Evolutionary conservation across 1,140 invertebrate species (phyloP).

Genomic region (Tetramorium simillimum): DNA sequence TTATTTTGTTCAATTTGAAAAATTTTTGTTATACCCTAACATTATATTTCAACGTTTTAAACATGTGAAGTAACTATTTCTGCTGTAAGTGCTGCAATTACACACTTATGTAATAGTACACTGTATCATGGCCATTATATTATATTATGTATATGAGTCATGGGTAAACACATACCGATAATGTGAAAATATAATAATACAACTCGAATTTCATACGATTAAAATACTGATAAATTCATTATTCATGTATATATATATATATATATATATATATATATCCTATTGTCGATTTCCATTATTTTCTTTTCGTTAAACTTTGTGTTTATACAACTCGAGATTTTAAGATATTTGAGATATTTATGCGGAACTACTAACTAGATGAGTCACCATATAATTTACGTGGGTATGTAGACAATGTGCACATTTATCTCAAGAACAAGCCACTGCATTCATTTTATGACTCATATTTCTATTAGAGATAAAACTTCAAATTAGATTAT

Average conservation of each 20-base stretch:
- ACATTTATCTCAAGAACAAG: slow-evolving; percentile 15
- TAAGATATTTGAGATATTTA: neutral
- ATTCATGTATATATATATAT: neutral
- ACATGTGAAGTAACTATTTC: neutral
- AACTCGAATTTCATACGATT: neutral
- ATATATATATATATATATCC: neutral
- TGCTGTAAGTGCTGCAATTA: no score
- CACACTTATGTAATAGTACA: neutral
- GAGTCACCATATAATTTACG: neutral
- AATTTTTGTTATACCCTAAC: neutral
- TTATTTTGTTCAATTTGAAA: neutral
- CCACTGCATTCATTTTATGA: neutral
- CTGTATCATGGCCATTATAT: neutral
- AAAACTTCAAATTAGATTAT: neutral
- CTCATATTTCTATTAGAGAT: neutral
- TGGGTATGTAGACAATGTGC: neutral
- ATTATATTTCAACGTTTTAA: neutral
- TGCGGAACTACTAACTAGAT: neutral
- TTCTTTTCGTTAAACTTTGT: neutral
- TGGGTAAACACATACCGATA: neutral
- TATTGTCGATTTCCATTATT: neutral
- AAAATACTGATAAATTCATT: slow-evolving; percentile 12
- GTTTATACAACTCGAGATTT: neutral
- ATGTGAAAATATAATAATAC: neutral
- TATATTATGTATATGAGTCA: slow-evolving; percentile 1